Percentiles rank a stretch among this genome's conserved stretches.
phyloP scores from a whole-genome alignment of 2,888 invertebrate genomes.

The Phyllotreta striolata region DNA sequence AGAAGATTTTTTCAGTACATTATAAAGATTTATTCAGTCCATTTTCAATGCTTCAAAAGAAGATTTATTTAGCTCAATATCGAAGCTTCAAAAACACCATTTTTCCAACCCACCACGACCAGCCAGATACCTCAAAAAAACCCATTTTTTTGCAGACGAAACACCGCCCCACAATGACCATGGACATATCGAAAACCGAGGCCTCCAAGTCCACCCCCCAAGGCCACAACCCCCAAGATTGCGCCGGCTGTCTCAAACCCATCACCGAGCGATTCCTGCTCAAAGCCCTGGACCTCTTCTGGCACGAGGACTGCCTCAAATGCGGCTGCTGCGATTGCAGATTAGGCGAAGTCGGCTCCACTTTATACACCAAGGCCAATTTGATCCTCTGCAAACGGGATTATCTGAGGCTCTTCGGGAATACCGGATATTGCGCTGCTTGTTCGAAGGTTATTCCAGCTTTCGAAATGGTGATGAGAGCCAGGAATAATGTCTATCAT shows the following conservation, averaged over 20 bases:
- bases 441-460: conserved; percentile 98
- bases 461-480: conserved; percentile 99
- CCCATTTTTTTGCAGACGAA: conserved; percentile 60
- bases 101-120: no score
- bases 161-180: conserved; percentile 75
- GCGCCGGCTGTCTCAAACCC: conserved; percentile 93
- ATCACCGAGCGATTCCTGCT: conserved; percentile 91
- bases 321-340: conserved; percentile 97
- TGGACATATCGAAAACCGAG: conserved; percentile 86
- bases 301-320: conserved; percentile 98
- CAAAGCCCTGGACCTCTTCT: conserved; percentile 91
- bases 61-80: no score
- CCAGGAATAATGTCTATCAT: conserved; percentile 95
- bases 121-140: no score
- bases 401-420: conserved; percentile 95
- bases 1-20: no score
- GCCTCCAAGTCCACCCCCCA: conserved; percentile 60
- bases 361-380: conserved; percentile 94
- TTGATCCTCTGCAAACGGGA: conserved; percentile 95
- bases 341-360: conserved; percentile 94
- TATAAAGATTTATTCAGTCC: no score
- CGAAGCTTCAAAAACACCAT: no score
- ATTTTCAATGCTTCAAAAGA: no score
- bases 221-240: conserved; percentile 73
- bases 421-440: conserved; percentile 95